Conservation (phyloP, 2,888 invertebrate species). For the Nomada flava region DNA sequence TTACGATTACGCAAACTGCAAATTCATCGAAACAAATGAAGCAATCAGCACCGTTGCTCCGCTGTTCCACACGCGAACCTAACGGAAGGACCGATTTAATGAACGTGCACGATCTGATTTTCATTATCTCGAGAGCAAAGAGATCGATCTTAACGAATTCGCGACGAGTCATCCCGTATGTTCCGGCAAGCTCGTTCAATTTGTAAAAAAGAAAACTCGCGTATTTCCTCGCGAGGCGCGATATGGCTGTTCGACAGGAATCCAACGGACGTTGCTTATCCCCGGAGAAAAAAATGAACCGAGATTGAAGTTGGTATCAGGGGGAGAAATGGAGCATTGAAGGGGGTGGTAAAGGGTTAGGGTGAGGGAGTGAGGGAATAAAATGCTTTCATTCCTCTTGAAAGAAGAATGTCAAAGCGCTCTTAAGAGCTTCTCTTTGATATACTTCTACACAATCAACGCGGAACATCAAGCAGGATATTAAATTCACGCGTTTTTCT, state of each 20-base stretch:
- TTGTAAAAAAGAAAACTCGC: constrained; percentile 12
- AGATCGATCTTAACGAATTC: not conserved
- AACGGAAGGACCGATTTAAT: constrained; percentile 18
- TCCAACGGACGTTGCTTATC: constrained; percentile 27
- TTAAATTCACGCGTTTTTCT: constrained; percentile 27
- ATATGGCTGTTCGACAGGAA: not conserved
- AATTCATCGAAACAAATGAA: constrained; percentile 16
- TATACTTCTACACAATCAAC: constrained; percentile 17
- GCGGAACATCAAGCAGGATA: constrained; percentile 20
- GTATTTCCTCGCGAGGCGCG: constrained; percentile 2
- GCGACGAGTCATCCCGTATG: constrained; percentile 17
- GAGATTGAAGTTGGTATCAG: constrained; percentile 44
- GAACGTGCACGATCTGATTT: constrained; percentile 23
- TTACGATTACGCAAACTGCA: not conserved
- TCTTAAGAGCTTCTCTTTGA: constrained; percentile 38
- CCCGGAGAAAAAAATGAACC: constrained; percentile 15
- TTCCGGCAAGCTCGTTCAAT: constrained; percentile 16
- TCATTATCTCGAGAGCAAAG: constrained; percentile 19
- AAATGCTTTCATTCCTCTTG: constrained; percentile 44
- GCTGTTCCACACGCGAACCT: not conserved
- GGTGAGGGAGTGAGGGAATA: constrained; percentile 4
- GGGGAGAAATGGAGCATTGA: constrained; percentile 31
- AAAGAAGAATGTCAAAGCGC: constrained; percentile 45
- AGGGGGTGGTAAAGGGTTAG: not conserved
- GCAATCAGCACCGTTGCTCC: not conserved